phyloP scores from a whole-genome alignment of 2,888 invertebrate genomes.

The Nomada fucata region DNA sequence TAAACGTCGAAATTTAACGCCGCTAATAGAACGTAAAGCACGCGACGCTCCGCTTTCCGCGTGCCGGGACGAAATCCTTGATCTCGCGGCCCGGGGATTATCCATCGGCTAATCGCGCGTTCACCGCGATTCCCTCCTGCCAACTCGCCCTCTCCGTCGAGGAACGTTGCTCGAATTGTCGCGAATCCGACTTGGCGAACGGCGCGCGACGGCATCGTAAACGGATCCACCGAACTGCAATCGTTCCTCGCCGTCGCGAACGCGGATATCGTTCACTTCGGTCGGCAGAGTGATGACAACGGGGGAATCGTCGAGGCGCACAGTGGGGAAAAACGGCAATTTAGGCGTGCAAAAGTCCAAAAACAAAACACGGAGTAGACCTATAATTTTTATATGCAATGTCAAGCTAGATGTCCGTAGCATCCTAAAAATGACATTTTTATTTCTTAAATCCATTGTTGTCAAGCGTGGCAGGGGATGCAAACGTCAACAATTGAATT shows the following conservation, averaged over 20 bases:
- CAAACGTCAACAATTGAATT: no score
- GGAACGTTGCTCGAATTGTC: background rate
- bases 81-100: background rate
- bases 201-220: background rate
- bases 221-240: background rate
- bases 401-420: no score
- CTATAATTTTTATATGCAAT: no score
- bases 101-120: slow-evolving; percentile 6
- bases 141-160: background rate
- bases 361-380: no score
- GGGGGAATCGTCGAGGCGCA: slow-evolving; percentile 25
- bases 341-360: no score
- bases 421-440: no score
- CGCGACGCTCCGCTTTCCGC: slow-evolving; percentile 13
- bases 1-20: slow-evolving; percentile 29
- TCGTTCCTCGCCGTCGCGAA: background rate
- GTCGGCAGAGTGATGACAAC: slow-evolving; percentile 28
- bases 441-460: no score
- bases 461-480: no score
- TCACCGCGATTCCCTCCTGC: no score
- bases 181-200: background rate
- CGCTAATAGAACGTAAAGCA: slow-evolving; percentile 29
- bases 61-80: background rate
- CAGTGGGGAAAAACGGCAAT: no score
- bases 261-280: slow-evolving; percentile 2